These are phyloP conservation scores for Tachina grossa DNA, from an alignment of 2,888 invertebrate genomes.

Conservation along the genomic window DNA sequence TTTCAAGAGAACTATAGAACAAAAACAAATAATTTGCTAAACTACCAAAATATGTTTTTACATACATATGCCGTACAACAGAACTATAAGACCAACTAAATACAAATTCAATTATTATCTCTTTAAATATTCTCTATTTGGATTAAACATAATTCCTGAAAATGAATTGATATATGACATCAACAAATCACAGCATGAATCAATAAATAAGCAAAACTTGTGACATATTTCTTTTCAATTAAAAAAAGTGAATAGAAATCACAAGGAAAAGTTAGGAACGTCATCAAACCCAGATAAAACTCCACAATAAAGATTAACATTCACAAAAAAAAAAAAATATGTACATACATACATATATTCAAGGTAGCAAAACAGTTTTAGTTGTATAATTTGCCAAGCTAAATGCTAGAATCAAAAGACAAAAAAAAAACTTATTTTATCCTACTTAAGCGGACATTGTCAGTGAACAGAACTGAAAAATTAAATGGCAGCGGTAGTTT, in stretches of 20 bases:
- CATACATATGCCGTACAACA: no score
- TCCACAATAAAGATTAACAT: conserved; percentile 6
- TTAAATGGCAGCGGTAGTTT: not conserved
- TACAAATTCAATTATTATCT: conserved; percentile 11
- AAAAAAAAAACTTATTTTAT: not conserved
- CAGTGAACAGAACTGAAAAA: not conserved
- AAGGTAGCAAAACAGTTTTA: not conserved
- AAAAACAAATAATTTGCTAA: no score
- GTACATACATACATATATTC: not conserved
- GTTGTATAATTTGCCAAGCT: conserved; percentile 37
- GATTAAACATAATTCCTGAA: conserved; percentile 24
- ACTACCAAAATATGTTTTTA: no score
- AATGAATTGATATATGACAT: conserved; percentile 34
- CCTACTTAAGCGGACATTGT: not conserved
- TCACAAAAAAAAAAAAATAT: not conserved
- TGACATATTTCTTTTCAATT: conserved; percentile 17
- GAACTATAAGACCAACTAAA: not conserved
- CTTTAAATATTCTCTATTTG: conserved; percentile 23
- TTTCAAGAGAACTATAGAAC: no score
- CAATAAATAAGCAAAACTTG: conserved; percentile 12
- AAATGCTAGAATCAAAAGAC: not conserved
- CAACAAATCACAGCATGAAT: conserved; percentile 9
- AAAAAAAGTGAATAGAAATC: not conserved
- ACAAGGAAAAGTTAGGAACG: conserved; percentile 29
- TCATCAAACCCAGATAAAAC: conserved; percentile 55